Conservation (phyloP, 2,888 invertebrate species). For the Drosophila kanekoi region DNA sequence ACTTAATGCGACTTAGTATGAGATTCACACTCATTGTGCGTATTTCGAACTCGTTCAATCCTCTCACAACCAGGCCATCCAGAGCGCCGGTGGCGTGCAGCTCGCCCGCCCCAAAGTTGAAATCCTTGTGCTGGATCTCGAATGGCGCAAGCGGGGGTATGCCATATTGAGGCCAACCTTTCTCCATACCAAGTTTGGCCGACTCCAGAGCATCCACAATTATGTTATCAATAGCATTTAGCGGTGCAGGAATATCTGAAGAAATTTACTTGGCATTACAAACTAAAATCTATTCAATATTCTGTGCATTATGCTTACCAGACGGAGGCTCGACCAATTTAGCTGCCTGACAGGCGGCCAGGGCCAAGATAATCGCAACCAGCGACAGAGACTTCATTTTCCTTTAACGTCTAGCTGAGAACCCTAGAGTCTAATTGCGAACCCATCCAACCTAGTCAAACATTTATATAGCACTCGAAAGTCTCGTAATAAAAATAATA, state of each 20-base stretch:
- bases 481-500: constrained; percentile 35
- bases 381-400: constrained; percentile 59
- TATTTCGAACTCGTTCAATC: constrained; percentile 76
- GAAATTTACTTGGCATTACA: neutral
- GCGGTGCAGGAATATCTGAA: constrained; percentile 42
- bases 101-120: constrained; percentile 47
- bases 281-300: neutral
- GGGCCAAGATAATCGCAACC: constrained; percentile 37
- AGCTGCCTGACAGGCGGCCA: constrained; percentile 47
- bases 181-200: constrained; percentile 58
- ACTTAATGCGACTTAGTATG: constrained; percentile 58
- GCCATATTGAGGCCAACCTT: constrained; percentile 71
- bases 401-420: constrained; percentile 10
- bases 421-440: constrained; percentile 32
- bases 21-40: constrained; percentile 50
- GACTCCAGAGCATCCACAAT: constrained; percentile 63
- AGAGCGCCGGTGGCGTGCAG: constrained; percentile 58
- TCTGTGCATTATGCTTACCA: constrained; percentile 38
- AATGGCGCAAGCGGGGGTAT: constrained; percentile 80
- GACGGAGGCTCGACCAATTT: constrained; percentile 40
- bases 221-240: constrained; percentile 62
- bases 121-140: constrained; percentile 50
- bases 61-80: constrained; percentile 58
- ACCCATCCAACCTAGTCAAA: neutral
- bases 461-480: constrained; percentile 53